Evolutionary conservation across 1,140 invertebrate genomes (phyloP), one percentile per base, ranked within the genome.

Genomic region (Drosophila saltans): DNA sequence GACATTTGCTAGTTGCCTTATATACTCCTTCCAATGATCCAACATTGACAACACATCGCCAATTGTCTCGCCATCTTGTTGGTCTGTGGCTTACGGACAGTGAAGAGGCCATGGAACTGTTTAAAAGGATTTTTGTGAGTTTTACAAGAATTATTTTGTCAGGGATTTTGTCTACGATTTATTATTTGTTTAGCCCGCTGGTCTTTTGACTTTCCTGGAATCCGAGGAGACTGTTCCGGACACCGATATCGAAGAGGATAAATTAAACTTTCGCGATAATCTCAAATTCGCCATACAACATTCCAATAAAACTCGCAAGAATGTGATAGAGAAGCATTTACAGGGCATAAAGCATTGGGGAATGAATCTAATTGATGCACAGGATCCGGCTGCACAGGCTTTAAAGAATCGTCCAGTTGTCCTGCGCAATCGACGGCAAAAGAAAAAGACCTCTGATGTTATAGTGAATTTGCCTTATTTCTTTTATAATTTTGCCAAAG

Each of bases 1-100:
- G 97, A 7, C 99, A 99, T 93, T 93, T 99, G 63, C 93, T 98
- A 59, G 96, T 97, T 55, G 97, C 98, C 56, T 94, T 99, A 66
- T 99, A 98, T 33, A 97, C 97, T 28, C 93, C 95, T 68, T 95
- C 96, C n/a, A 95, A 94, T 66, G 95, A 97, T 90, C 94, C 95
- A 72, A 93, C 97, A 79, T 93, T 97, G 73, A 93, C 97, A 8
- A 96, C 97, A 2, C 96, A 98, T 85, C 94, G 98, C 56, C 98
- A 99, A 91, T 93, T 99, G 11, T 99, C 98, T 58, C 94, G 99
- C 10, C 98, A 99, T 93, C 93, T 99, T n/a, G 97, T 99, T 63
- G 97, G 97, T 16, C 94, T 99, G n/a, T 99, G 99, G 99, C 95
- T 98, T 0, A 98, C 97, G 10, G 97, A 97, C 58, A 98, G 99